These are phyloP conservation scores for Crypturellus undulatus DNA, from an alignment of 2,113 vertebrate genomes.

Conservation along the genomic window DNA sequence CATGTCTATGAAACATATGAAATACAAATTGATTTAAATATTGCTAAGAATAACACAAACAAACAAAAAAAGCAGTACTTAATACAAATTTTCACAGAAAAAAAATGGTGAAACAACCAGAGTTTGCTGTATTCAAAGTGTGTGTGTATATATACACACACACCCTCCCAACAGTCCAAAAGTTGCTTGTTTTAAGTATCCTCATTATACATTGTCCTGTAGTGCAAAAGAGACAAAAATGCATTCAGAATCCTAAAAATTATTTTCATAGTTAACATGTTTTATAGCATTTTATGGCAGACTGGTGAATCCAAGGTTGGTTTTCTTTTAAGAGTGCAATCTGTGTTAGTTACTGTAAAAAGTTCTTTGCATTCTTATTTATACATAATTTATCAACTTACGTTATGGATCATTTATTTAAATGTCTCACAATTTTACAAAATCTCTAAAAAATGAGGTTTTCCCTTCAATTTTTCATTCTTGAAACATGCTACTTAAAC, in stretches of 20 bases:
- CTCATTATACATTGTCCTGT: slow-evolving; percentile 60
- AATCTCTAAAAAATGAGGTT: slow-evolving; percentile 32
- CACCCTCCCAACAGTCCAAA: slow-evolving; percentile 37
- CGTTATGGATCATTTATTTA: slow-evolving; percentile 50
- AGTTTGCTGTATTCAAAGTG: slow-evolving; percentile 65
- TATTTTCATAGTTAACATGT: slow-evolving; percentile 45
- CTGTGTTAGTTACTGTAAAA: slow-evolving; percentile 26
- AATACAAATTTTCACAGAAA: slow-evolving; percentile 55
- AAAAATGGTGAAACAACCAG: slow-evolving; percentile 51
- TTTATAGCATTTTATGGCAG: slow-evolving; percentile 68
- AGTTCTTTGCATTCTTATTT: slow-evolving; percentile 49
- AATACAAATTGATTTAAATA: slow-evolving; percentile 63
- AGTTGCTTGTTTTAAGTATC: slow-evolving; percentile 64
- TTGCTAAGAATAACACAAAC: slow-evolving; percentile 66
- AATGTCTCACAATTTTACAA: slow-evolving; percentile 66
- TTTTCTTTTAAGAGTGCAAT: slow-evolving; percentile 43
- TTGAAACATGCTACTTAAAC: slow-evolving; percentile 53
- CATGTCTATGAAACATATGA: slow-evolving; percentile 33
- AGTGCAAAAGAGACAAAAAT: slow-evolving; percentile 67
- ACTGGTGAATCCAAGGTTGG: slow-evolving; percentile 11
- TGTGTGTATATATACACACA: slow-evolving; percentile 60
- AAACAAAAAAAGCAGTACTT: slow-evolving; percentile 45
- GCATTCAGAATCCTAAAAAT: slow-evolving; percentile 64
- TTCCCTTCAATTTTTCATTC: slow-evolving; percentile 56
- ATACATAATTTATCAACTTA: slow-evolving; percentile 23